phyloP scores from a whole-genome alignment of 1,140 invertebrate species.

The Cyphomyrmex costatus region DNA sequence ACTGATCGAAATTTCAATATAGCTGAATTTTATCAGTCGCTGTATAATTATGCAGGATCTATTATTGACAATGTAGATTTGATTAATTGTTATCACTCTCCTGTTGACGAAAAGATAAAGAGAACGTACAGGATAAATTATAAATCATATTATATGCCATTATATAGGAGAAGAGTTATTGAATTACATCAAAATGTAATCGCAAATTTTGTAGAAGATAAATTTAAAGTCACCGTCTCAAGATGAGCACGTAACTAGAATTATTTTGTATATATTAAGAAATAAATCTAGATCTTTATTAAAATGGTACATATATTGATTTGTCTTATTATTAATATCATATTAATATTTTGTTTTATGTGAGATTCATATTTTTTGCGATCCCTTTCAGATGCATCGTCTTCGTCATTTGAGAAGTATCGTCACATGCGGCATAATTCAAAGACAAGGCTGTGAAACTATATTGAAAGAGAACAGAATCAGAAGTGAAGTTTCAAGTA shows the following conservation, averaged over 20 bases:
- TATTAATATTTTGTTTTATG: too few species aligned
- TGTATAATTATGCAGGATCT: conserved; percentile 81
- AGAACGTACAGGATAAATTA: conserved; percentile 85
- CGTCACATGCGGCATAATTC: conserved; percentile 36
- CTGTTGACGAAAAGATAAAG: conserved; percentile 74
- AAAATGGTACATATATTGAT: conserved; percentile 32
- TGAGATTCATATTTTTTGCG: neutral
- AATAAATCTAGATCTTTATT: conserved; percentile 44
- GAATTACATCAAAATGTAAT: conserved; percentile 84
- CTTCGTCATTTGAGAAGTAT: conserved; percentile 65
- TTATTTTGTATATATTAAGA: neutral
- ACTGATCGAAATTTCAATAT: conserved; percentile 72
- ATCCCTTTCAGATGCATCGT: conserved; percentile 78
- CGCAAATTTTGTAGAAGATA: conserved; percentile 78
- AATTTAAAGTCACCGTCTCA: conserved; percentile 78
- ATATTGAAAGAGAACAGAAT: neutral
- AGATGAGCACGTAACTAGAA: conserved; percentile 63
- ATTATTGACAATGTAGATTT: conserved; percentile 82
- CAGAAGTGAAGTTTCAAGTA: conserved; percentile 33
- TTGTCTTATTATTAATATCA: conserved; percentile 37
- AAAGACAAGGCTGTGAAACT: conserved; percentile 44
- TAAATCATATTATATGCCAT: conserved; percentile 80
- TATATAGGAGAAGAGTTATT: conserved; percentile 82
- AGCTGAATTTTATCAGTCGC: conserved; percentile 77
- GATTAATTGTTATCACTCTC: conserved; percentile 78